Evolutionary conservation across 2,888 invertebrate genomes (phyloP), one percentile per base, ranked within the genome.

Genomic region (Plagodis pulveraria): DNA sequence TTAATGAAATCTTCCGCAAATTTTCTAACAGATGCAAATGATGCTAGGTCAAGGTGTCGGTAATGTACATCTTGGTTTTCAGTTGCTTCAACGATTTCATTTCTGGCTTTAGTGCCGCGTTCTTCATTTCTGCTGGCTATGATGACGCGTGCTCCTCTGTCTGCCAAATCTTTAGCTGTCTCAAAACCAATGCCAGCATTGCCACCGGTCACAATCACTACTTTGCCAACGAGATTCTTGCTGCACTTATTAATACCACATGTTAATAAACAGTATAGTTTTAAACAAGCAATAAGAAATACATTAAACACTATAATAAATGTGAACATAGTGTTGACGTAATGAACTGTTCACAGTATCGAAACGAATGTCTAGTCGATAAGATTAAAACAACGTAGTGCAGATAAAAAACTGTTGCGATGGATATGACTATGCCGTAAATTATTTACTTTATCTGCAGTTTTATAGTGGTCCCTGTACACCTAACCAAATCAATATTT

Each of bases 171-270:
- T 66, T 93, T 94, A 0, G 96, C 95, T 0, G 96, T 96, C 78
- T 96, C 96, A 73, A 94, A 96, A 35, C 97, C 97, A 71, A 97
- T 96, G 6, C 97, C 97, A 68, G 95, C 94, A 67, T 96, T 97
- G 49, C 96, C 96, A 22, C 98, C 98, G 8, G 98, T 98, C 41
- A 98, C 94, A 52, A 98, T 93, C 10, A 96, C 96, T 4, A 96
- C 96, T 91, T 97, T 97, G 2, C 97, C 97, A 49, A 96, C 93
- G 94, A 98, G 73, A 70, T 87, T 84, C 56, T 69, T 80, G 57
- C 79, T 86, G 58, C 76, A 76, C 65, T 69, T 81, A 62, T 83
- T 82, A 53, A 81, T 72, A 47, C 86, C 87, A 10, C 75, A 73
- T 35, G 82, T 78, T 50, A 86, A 55, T 61, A 78, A 76, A 58